A percentile compares a stretch with the other conserved stretches of the same genome.
phyloP scores from a whole-genome alignment of 2,888 invertebrate species.

The Caenorhabditis panamensis region DNA sequence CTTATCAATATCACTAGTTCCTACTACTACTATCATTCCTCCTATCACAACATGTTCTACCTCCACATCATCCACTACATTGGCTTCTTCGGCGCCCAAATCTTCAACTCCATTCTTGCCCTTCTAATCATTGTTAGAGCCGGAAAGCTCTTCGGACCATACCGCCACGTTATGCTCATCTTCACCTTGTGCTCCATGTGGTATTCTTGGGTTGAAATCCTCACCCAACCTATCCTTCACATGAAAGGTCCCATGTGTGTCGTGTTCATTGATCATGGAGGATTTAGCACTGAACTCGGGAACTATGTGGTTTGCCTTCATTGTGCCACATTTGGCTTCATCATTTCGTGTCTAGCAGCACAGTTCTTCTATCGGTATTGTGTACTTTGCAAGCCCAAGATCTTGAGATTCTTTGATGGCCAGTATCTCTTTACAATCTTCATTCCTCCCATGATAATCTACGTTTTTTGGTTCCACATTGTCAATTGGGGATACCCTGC shows the following conservation, averaged over 20 bases:
- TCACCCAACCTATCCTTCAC: constrained; percentile 26
- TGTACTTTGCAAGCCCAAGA: not conserved
- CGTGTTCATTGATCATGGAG: not conserved
- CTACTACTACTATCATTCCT: not conserved
- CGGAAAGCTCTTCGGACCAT: constrained; percentile 22
- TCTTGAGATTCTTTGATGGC: not conserved
- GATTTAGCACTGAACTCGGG: not conserved
- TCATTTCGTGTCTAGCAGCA: not conserved
- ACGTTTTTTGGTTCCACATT: not conserved
- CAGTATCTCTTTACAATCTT: not conserved
- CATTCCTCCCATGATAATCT: not conserved
- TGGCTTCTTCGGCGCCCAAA: constrained; percentile 40
- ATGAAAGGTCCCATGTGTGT: not conserved
- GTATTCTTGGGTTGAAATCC: constrained; percentile 34
- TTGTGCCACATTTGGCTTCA: not conserved
- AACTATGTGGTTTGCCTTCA: not conserved
- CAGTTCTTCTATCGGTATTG: constrained; percentile 1
- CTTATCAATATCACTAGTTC: not conserved
- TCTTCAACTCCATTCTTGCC: constrained; percentile 27
- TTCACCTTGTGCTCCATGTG: constrained; percentile 43
- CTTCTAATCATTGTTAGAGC: constrained; percentile 28
- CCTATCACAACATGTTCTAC: constrained; percentile 3
- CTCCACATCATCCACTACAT: constrained; percentile 40
- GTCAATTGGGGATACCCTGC: not conserved
- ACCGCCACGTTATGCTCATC: constrained; percentile 37